phyloP scores from a whole-genome alignment of 2,888 invertebrate species.

The Hydroisotoma schaefferi region DNA sequence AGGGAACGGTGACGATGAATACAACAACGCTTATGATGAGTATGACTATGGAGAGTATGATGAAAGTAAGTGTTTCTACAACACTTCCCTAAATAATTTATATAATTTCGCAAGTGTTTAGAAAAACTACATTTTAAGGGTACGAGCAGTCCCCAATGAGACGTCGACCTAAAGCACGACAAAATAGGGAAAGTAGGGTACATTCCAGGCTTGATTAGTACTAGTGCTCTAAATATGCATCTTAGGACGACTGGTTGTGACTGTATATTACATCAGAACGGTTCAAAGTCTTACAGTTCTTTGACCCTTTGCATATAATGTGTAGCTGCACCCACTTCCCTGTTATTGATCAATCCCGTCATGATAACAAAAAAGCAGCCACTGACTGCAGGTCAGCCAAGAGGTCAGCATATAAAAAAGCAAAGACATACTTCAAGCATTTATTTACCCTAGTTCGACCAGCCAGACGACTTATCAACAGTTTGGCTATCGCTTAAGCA shows the following conservation, averaged over 20 bases:
- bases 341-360: slow-evolving; percentile 35
- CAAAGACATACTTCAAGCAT: not conserved
- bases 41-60: slow-evolving; percentile 46
- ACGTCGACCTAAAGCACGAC: too few relatives aligned
- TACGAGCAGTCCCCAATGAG: too few relatives aligned
- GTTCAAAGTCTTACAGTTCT: slow-evolving; percentile 46
- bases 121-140: not conserved
- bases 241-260: too few relatives aligned
- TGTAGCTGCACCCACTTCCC: slow-evolving; percentile 46
- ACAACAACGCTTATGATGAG: slow-evolving; percentile 44
- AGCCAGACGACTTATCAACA: not conserved
- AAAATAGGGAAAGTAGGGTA: too few relatives aligned
- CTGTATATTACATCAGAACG: too few relatives aligned
- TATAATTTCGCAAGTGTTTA: not conserved
- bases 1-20: slow-evolving; percentile 38
- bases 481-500: not conserved
- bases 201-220: too few relatives aligned
- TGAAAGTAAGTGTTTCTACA: slow-evolving; percentile 39
- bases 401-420: slow-evolving; percentile 31
- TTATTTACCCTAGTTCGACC: not conserved
- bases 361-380: slow-evolving; percentile 31
- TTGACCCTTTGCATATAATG: slow-evolving; percentile 35
- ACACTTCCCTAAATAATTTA: not conserved
- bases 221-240: too few relatives aligned
- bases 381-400: slow-evolving; percentile 40